These are phyloP conservation scores for Drosophila mulleri DNA, from an alignment of 2,888 invertebrate genomes.

Conservation along the genomic window DNA sequence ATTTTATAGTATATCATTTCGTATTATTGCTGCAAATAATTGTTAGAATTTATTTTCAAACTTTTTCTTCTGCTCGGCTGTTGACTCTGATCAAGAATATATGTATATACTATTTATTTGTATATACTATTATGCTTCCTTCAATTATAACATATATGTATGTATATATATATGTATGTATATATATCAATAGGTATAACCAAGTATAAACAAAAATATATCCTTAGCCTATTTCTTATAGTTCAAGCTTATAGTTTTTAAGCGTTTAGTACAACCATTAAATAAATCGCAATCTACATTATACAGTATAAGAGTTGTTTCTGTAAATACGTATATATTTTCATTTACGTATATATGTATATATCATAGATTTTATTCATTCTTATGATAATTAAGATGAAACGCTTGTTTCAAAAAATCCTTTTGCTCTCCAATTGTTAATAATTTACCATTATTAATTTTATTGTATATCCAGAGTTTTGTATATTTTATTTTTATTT, in stretches of 20 bases:
- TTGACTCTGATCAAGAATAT: too few species aligned
- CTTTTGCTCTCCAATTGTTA: slow-evolving; percentile 1
- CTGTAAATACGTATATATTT: neutral
- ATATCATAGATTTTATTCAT: neutral
- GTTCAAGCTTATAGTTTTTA: neutral
- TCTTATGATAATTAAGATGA: slow-evolving; percentile 4
- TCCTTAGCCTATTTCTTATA: neutral
- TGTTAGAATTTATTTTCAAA: neutral
- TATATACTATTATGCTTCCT: neutral
- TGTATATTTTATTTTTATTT: neutral
- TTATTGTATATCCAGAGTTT: neutral
- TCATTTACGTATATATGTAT: neutral
- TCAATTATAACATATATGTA: neutral
- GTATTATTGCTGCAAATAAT: slow-evolving; percentile 4
- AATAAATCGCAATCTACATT: slow-evolving; percentile 16
- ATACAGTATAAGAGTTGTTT: neutral
- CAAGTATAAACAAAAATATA: neutral
- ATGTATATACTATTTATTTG: neutral
- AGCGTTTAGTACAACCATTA: slow-evolving; percentile 39
- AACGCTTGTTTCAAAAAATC: slow-evolving; percentile 3
- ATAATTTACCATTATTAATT: slow-evolving; percentile 1
- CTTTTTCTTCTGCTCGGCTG: too few species aligned
- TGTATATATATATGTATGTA: too few species aligned
- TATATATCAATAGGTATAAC: neutral
- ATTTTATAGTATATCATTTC: neutral